Conservation (phyloP, 2,797 vertebrate species). For the Crenuchus spilurus region DNA sequence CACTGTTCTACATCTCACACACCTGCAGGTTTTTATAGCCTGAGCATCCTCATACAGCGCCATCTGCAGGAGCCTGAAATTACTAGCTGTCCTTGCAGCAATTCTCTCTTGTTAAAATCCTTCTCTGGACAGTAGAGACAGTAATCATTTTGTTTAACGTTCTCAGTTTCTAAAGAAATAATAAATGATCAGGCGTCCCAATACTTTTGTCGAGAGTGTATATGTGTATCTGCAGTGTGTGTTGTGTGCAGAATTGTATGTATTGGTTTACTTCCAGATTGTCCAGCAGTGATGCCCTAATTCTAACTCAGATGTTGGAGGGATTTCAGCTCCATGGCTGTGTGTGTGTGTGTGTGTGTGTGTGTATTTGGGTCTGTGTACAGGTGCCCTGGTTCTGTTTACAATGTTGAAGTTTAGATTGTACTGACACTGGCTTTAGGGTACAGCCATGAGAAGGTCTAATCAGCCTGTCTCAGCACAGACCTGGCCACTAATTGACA, state of each 20-base stretch:
- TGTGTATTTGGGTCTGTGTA: slow-evolving; percentile 41
- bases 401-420: slow-evolving; percentile 61
- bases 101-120: too few relatives aligned
- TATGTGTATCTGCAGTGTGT: neutral
- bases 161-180: too few relatives aligned
- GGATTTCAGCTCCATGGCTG: neutral
- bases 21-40: too few relatives aligned
- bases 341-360: slow-evolving; percentile 28
- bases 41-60: too few relatives aligned
- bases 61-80: too few relatives aligned
- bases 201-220: too few relatives aligned
- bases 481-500: slow-evolving; percentile 67
- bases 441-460: slow-evolving; percentile 67
- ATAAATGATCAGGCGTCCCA: too few relatives aligned
- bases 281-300: neutral
- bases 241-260: neutral
- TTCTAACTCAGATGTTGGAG: neutral
- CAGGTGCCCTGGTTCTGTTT: slow-evolving; percentile 51
- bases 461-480: slow-evolving; percentile 68
- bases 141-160: too few relatives aligned
- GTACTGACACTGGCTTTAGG: slow-evolving; percentile 72
- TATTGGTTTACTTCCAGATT: neutral
- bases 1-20: too few relatives aligned
- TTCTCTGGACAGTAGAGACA: too few relatives aligned
- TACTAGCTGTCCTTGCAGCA: too few relatives aligned